phyloP scores from a whole-genome alignment of 2,113 vertebrate genomes.

The Scomber colias region DNA sequence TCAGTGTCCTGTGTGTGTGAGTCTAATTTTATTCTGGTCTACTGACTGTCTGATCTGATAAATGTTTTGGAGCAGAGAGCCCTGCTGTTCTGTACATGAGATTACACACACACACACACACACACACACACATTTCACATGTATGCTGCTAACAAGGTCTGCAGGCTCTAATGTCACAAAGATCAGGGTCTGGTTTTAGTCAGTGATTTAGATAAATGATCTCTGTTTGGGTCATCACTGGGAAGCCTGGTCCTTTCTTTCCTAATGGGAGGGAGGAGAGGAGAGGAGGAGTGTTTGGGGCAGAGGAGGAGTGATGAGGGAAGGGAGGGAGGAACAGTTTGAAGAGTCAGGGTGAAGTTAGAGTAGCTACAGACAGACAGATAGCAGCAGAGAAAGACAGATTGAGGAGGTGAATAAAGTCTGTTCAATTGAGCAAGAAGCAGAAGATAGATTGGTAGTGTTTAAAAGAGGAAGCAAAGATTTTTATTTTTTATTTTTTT shows the following conservation, averaged over 20 bases:
- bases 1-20: conserved; percentile 28
- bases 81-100: conserved; percentile 40
- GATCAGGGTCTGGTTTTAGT: conserved; percentile 38
- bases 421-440: not conserved
- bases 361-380: conserved; percentile 48
- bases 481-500: not conserved
- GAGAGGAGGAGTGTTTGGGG: conserved; percentile 9
- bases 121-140: conserved; percentile 14
- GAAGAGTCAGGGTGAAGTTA: conserved; percentile 63
- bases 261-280: conserved; percentile 5
- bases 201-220: conserved; percentile 39
- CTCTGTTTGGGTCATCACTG: conserved; percentile 19
- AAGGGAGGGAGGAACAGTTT: conserved; percentile 59
- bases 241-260: conserved; percentile 37
- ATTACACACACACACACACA: conserved; percentile 32
- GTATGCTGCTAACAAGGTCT: not conserved
- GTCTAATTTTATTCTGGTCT: conserved; percentile 64
- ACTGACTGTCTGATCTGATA: conserved; percentile 71
- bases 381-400: conserved; percentile 37
- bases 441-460: not conserved
- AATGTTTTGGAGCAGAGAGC: conserved; percentile 47
- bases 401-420: not conserved
- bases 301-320: conserved; percentile 50
- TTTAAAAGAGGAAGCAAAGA: not conserved
- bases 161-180: conserved; percentile 4